Evolutionary conservation across 2,888 invertebrate species (phyloP), one percentile per base, ranked within the genome.

Genomic region (Bombyx huttoni): DNA sequence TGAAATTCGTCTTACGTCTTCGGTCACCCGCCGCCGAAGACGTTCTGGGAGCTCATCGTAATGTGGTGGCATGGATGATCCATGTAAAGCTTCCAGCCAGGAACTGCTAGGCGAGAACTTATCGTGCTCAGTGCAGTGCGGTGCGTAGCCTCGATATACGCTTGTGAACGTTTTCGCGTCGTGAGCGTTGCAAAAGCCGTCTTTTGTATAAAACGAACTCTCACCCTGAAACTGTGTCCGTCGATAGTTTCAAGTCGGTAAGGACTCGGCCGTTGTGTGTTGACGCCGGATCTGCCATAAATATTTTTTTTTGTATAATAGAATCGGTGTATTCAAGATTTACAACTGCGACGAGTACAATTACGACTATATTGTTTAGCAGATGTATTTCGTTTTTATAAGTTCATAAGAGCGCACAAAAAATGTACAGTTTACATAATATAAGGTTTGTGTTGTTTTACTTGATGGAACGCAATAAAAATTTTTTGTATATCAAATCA

Each of bases 1-100:
- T 91, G 91, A 91, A 91, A 86, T 87, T 91, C 84, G 89, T 91
- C 90, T 81, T 89, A 89, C 90, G 90, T 89, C 91, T 91, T 91
- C 81, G 91, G 90, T 89, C 91, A 91, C 90, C 91, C 90, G 90
- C 91, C 89, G 90, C 91, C 89, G 90, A 91, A 87, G 90, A 91
- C 86, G 90, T 89, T 89, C 80, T 89, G 89, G 89, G 89, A 89
- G 87, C 77, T 89, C 56, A 89, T 89, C 66, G 88, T 89, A 58
- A 89, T 89, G 89, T 89, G 89, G 89, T 89, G 89, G 89, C 87
- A 89, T 58, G 89, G 89, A 80, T 89, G 89, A 89, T 84, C 80
- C 54, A 77, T 78, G 61, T 87, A 84, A 81, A 58, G 66, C 78
- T 77, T 78, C 79, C 83, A 82, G 78, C 55, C 65, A 78, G 81